Evolutionary conservation across 2,888 invertebrate species (phyloP).

Genomic region (Electrophaes corylata): DNA sequence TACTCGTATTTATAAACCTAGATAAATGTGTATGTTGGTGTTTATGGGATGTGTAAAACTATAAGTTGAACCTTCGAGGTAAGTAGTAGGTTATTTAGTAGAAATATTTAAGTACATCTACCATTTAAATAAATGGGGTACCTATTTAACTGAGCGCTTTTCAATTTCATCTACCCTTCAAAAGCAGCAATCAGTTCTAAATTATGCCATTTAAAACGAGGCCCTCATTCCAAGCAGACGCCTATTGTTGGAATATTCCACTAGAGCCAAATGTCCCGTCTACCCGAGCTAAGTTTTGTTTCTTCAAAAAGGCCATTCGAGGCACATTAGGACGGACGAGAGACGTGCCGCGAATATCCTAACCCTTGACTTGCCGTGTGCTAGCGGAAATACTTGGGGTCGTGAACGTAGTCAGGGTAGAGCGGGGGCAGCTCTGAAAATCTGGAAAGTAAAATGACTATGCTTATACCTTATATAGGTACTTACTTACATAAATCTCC

Average conservation of each 20-base stretch:
- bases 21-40: too few relatives aligned
- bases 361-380: conserved; percentile 36
- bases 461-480: too few relatives aligned
- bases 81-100: neutral
- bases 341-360: conserved; percentile 57
- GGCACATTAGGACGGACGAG: conserved; percentile 57
- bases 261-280: conserved; percentile 34
- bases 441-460: too few relatives aligned
- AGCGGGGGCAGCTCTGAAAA: neutral
- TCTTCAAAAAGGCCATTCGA: conserved; percentile 60
- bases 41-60: too few relatives aligned
- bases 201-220: conserved; percentile 24
- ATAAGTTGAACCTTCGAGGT: too few relatives aligned
- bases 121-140: neutral
- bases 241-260: conserved; percentile 37
- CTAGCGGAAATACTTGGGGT: conserved; percentile 23
- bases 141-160: conserved; percentile 12
- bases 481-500: too few relatives aligned
- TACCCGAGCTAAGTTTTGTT: conserved; percentile 55
- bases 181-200: conserved; percentile 25
- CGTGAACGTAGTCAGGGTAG: conserved; percentile 11
- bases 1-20: too few relatives aligned
- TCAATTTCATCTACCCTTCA: conserved; percentile 22
- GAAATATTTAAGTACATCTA: neutral
- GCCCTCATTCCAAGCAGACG: conserved; percentile 23